Percentiles rank a stretch among this genome's conserved stretches.
Conservation (phyloP, 2,797 vertebrate genomes). For the Pangasius krempfi region DNA sequence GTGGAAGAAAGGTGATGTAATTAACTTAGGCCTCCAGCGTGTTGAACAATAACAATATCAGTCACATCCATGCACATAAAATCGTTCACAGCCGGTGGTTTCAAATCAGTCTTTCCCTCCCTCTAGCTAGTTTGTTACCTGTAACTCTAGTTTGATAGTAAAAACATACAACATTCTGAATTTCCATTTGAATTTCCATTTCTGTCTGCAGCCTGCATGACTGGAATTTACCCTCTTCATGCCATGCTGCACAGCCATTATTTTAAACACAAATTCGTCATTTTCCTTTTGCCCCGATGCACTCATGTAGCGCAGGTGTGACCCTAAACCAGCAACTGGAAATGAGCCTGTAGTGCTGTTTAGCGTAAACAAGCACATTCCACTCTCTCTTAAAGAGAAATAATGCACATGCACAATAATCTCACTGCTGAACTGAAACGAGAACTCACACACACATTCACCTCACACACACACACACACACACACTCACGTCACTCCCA, state of each 20-base stretch:
- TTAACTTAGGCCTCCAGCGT: neutral
- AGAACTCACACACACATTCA: neutral
- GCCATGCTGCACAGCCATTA: neutral
- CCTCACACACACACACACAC: too few species aligned
- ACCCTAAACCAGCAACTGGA: neutral
- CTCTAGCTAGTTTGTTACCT: neutral
- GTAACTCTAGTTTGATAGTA: neutral
- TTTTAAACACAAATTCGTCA: neutral
- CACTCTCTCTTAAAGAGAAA: neutral
- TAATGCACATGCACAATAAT: too few species aligned
- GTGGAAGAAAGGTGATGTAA: neutral
- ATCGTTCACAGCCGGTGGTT: neutral
- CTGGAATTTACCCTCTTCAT: neutral
- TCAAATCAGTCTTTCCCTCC: neutral
- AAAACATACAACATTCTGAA: neutral
- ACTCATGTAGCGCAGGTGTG: neutral
- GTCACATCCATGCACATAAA: neutral
- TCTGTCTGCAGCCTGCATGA: neutral
- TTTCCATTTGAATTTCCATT: slow-evolving; percentile 23
- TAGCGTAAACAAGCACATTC: slow-evolving; percentile 11
- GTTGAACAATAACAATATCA: neutral
- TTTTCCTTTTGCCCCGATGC: slow-evolving; percentile 4
- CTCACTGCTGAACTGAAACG: neutral
- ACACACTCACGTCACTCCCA: too few species aligned
- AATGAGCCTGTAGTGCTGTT: slow-evolving; percentile 17